A percentile compares a stretch with the other conserved stretches of the same genome.
Evolutionary conservation across 2,888 invertebrate species (phyloP).

Genomic region (Eupithecia abbreviata): DNA sequence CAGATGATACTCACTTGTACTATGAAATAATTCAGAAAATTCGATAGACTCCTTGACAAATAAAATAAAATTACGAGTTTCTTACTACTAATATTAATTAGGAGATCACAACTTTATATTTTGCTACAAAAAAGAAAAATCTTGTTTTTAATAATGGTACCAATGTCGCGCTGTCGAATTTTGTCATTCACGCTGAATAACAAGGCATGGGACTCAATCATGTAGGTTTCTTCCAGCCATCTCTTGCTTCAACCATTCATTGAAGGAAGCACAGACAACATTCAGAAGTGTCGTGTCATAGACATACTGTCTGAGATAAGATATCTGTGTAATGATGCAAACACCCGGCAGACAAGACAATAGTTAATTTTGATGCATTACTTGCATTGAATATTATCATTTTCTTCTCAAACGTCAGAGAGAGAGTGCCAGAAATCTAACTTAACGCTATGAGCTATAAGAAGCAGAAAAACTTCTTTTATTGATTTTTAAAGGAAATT

Average conservation of each 20-base stretch:
- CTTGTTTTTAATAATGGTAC: not conserved
- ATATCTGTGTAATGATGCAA: not conserved
- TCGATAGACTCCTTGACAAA: no score
- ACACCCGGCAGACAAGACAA: not conserved
- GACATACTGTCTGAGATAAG: slow-evolving; percentile 7
- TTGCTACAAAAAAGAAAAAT: not conserved
- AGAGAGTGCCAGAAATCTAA: not conserved
- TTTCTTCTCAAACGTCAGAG: not conserved
- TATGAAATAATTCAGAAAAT: no score
- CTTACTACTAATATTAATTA: no score
- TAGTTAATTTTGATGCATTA: not conserved
- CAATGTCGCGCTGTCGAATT: not conserved
- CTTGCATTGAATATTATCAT: not conserved
- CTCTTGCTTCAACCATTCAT: slow-evolving; percentile 11
- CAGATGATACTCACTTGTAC: no score
- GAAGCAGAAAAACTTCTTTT: not conserved
- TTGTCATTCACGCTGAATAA: not conserved
- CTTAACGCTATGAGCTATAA: not conserved
- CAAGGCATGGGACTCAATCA: not conserved
- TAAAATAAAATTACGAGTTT: no score
- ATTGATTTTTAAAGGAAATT: not conserved
- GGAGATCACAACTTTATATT: not conserved
- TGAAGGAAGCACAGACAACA: slow-evolving; percentile 12
- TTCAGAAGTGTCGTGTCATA: slow-evolving; percentile 14
- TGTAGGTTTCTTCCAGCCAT: not conserved